Base-by-base conservation (phyloP, 2,797 vertebrate genomes). In the Coregonus ussuriensis region DNA sequence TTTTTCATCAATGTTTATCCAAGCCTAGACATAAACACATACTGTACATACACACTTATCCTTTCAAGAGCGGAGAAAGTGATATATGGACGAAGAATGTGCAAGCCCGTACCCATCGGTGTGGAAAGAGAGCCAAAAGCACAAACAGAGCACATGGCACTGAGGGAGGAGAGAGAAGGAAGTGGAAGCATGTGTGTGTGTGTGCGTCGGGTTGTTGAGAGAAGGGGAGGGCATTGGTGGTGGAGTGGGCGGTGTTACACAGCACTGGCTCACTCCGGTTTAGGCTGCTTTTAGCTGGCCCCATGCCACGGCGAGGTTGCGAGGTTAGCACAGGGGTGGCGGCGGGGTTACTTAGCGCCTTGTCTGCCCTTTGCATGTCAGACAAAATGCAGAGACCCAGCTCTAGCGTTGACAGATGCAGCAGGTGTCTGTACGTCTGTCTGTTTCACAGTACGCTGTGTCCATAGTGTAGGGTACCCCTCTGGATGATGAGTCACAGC, bases 211-310 rank as follows among this genome's bases (percentile, higher is more conserved):
- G 52, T 56, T 75, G 72, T 74, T 63, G 67, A 88, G 82, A 75
- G 71, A 53, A 59, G 53, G 71, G 5, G 81, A 72, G 86, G 82
- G 71, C 41, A 47, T 47, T 87, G 63, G 54, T 78, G 83, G 11
- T 75, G 76, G 53, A 56, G 37, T 72, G 65, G 63, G 62, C 33
- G 54, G 15, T 81, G 84, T 59, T 84, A 83, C 83, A 16, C 81
- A 78, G 87, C 89, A 52, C 92, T 91, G 93, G 91, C 87, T 93
- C 81, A 86, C 56, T 81, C 93, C 90, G 90, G 92, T 93, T 93
- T 90, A 84, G 37, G 51, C 92, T 87, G 93, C 92, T 90, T 93
- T 84, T 84, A 71, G 0, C 91, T 87, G 88, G 92, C 83, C 81
- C 72, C 21, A 59, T 69, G 81, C 81, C 87, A 74, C 63, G 29